Evolutionary conservation across 2,888 invertebrate genomes (phyloP), one percentile per base, ranked within the genome.

Genomic region (Spodoptera littoralis): DNA sequence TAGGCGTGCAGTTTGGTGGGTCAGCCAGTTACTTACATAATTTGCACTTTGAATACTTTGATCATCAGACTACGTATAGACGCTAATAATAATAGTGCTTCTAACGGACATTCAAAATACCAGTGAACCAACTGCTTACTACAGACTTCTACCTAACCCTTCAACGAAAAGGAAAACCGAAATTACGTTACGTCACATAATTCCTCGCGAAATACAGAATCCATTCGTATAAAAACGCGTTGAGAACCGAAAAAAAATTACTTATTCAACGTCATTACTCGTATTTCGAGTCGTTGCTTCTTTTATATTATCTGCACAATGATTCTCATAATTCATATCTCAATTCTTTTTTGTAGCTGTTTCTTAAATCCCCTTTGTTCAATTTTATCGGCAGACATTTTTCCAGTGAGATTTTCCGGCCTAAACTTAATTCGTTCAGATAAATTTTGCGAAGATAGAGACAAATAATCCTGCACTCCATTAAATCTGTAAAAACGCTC

Each of bases 401-500:
- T 87, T 84, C 82, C 80, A 78, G 79, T 69, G 83, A 82, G 83
- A 84, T 85, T 89, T 87, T 80, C 77, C 83, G 79, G 73, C 76
- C 74, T 77, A 78, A 79, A 81, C 83, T 84, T 85, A 86, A 88
- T 87, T 89, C 84, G 77, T 79, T 80, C 81, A 84, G 85, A 92
- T 92, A 92, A 92, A 92, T 92, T 90, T 89, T 90, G 85, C 84
- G 77, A 75, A 86, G 88, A 90, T 88, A 79, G 75, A 80, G 75
- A 80, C 79, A 75, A 80, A 79, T 79, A 79, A 90, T 90, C 91
- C 87, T 73, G 82, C 84, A 89, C 88, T 89, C 90, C 90, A 91
- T 90, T 92, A 92, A 92, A 91, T 89, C 89, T 86, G 81, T 80
- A 86, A 88, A 88, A 89, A 89, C 84, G 91, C 91, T 91, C 92